phyloP scores from a whole-genome alignment of 1,140 invertebrate species.

The Drosophila lacertosa region DNA sequence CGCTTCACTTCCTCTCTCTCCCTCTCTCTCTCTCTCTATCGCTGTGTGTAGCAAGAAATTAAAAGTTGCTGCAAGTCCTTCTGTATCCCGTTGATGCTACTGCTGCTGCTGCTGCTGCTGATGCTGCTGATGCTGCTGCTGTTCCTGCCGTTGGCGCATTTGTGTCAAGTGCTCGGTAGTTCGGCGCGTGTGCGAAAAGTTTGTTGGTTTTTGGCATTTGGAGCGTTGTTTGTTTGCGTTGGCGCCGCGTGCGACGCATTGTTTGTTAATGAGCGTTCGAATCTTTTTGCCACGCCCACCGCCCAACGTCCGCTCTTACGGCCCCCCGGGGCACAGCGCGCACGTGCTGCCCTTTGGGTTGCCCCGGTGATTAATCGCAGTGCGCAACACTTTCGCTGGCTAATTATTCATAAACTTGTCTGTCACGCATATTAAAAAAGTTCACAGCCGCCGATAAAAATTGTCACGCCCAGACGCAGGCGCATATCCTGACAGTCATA shows the following conservation, averaged over 20 bases:
- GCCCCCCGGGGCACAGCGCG: conserved; percentile 26
- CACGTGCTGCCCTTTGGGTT: conserved; percentile 18
- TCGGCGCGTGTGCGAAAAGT: conserved; percentile 68
- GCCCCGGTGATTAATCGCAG: conserved; percentile 64
- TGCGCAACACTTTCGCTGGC: conserved; percentile 42
- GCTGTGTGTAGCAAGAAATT: conserved; percentile 68
- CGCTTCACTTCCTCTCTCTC: too few species aligned
- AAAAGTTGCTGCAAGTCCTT: conserved; percentile 72
- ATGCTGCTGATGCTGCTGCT: conserved; percentile 29
- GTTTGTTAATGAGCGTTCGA: conserved; percentile 56
- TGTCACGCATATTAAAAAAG: conserved; percentile 70
- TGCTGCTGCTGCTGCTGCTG: conserved; percentile 26
- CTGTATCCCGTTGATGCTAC: conserved; percentile 27
- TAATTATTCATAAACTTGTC: conserved; percentile 79
- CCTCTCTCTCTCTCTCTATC: too few species aligned
- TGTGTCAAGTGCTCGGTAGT: conserved; percentile 70
- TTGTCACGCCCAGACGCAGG: conserved; percentile 47
- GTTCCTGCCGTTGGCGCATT: conserved; percentile 54
- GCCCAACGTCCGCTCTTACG: not conserved
- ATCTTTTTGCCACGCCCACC: conserved; percentile 18
- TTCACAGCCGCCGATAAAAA: conserved; percentile 48
- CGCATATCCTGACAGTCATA: conserved; percentile 57
- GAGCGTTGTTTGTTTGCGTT: conserved; percentile 45
- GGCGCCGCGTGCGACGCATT: conserved; percentile 32
- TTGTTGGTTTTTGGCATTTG: conserved; percentile 78